Evolutionary conservation across 2,888 invertebrate species (phyloP).

Genomic region (Antitype chi): DNA sequence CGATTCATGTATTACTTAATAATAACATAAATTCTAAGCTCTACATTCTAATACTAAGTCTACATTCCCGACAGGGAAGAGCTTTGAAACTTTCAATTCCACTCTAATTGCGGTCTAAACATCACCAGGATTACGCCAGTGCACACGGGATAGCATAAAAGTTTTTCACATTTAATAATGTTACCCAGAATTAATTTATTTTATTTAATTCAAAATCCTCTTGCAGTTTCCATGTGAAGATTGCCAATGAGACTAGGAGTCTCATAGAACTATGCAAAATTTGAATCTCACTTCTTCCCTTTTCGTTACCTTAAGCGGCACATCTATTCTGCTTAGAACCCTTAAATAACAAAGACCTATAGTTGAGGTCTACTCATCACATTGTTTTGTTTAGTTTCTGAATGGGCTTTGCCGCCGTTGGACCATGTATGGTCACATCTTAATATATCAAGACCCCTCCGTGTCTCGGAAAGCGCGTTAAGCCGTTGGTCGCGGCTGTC

Average conservation of each 20-base stretch:
- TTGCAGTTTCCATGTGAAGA: slow-evolving; percentile 50
- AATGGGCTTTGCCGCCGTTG: no score
- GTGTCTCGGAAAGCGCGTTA: no score
- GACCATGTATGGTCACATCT: no score
- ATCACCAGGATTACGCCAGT: not conserved
- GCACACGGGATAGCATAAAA: slow-evolving; percentile 12
- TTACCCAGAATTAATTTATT: slow-evolving; percentile 53
- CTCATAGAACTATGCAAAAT: slow-evolving; percentile 14
- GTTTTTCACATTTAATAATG: slow-evolving; percentile 31
- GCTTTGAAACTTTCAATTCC: not conserved
- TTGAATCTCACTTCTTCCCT: no score
- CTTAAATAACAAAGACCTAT: no score
- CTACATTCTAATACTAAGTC: not conserved
- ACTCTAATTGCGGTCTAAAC: slow-evolving; percentile 6
- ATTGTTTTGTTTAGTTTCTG: no score
- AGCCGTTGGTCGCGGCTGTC: no score
- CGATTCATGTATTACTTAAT: no score
- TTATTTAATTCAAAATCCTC: slow-evolving; percentile 58
- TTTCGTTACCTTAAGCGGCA: no score
- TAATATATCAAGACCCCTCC: no score
- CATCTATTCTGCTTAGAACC: no score
- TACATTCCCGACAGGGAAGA: not conserved
- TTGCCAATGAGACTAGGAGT: slow-evolving; percentile 31
- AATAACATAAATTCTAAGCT: not conserved
- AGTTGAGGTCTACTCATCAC: no score